These are phyloP conservation scores for Anagyrus pseudococci DNA, from an alignment of 2,888 invertebrate genomes.

Conservation along the genomic window DNA sequence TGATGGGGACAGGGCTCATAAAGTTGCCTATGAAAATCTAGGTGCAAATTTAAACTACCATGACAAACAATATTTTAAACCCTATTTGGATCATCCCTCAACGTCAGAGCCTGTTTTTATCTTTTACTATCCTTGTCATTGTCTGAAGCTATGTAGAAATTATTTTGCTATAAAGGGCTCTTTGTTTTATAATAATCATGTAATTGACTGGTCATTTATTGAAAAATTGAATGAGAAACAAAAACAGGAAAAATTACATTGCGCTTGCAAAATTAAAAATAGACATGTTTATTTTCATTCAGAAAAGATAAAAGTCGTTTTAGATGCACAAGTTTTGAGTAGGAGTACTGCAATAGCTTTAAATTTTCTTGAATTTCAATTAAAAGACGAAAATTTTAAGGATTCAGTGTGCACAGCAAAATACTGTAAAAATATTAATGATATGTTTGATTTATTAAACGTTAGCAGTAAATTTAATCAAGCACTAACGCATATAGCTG, in stretches of 20 bases:
- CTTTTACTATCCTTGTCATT: constrained; percentile 32
- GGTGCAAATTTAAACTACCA: constrained; percentile 35
- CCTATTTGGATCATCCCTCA: constrained; percentile 24
- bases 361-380: constrained; percentile 16
- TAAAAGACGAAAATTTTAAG: constrained; percentile 5
- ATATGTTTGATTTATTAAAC: constrained; percentile 45
- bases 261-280: constrained; percentile 43
- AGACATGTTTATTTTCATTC: constrained; percentile 36
- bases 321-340: constrained; percentile 30
- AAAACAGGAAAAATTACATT: constrained; percentile 41
- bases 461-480: constrained; percentile 33
- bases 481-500: constrained; percentile 11
- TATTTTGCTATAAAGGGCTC: constrained; percentile 26
- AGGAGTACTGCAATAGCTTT: constrained; percentile 40
- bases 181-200: constrained; percentile 24
- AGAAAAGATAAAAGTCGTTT: constrained; percentile 42
- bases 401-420: constrained; percentile 27
- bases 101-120: constrained; percentile 19
- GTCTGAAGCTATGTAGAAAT: constrained; percentile 28
- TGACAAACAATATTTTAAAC: constrained; percentile 24
- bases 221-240: constrained; percentile 41
- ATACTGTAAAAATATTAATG: constrained; percentile 41
- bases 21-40: constrained; percentile 25
- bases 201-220: constrained; percentile 42
- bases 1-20: constrained; percentile 29